A percentile compares a stretch with the other conserved stretches of the same genome.
Conservation (phyloP, 2,888 invertebrate species). For the Trissoscelio sp. region DNA sequence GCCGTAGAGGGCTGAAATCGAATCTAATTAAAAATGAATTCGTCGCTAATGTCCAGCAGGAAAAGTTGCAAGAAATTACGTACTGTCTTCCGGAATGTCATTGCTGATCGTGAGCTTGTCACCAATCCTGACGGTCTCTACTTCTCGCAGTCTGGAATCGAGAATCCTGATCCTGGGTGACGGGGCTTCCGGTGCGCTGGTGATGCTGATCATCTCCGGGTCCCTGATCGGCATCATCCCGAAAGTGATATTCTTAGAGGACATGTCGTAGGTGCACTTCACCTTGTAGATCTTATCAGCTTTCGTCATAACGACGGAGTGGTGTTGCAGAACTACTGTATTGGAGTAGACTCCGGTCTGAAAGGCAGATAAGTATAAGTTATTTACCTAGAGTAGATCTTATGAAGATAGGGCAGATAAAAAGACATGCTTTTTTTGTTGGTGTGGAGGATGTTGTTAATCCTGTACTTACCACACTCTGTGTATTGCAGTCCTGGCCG, state of each 20-base stretch:
- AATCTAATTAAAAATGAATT: background rate
- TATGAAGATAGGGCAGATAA: background rate
- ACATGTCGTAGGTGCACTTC: constrained; percentile 98
- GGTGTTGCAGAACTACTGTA: constrained; percentile 96
- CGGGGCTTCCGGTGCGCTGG: constrained; percentile 97
- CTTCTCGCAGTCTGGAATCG: constrained; percentile 93
- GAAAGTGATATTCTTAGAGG: constrained; percentile 97
- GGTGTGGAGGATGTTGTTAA: constrained; percentile 15
- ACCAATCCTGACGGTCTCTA: constrained; percentile 97
- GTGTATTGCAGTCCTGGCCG: constrained; percentile 97
- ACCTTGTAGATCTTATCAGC: constrained; percentile 98
- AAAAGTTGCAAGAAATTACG: constrained; percentile 83
- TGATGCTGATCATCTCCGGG: constrained; percentile 98
- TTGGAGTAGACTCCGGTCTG: constrained; percentile 97
- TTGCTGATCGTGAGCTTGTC: constrained; percentile 97
- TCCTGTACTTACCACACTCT: constrained; percentile 94
- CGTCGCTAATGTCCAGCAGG: background rate
- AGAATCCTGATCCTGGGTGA: constrained; percentile 96
- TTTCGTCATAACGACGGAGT: constrained; percentile 98
- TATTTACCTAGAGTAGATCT: constrained; percentile 48
- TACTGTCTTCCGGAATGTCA: constrained; percentile 98
- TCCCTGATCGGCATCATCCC: constrained; percentile 99
- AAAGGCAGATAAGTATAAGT: constrained; percentile 75
- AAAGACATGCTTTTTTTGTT: background rate
- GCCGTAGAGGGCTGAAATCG: constrained; percentile 93